Evolutionary conservation across 2,888 invertebrate genomes (phyloP).

Genomic region (Amphipoea oculea): DNA sequence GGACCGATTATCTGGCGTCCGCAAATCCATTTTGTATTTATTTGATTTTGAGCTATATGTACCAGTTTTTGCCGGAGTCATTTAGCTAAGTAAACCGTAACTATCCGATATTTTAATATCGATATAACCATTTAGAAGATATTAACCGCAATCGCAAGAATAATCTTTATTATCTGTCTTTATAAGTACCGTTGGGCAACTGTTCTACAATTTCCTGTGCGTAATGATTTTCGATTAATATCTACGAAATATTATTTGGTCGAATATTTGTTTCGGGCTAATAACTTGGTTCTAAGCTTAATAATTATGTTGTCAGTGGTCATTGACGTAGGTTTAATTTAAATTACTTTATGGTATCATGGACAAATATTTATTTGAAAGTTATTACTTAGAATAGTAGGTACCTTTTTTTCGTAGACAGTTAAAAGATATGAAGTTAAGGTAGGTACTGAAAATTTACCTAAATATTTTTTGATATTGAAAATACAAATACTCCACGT

Average conservation of each 20-base stretch:
- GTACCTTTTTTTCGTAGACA: neutral
- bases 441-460: neutral
- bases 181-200: constrained; percentile 38
- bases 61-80: neutral
- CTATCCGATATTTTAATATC: constrained; percentile 29
- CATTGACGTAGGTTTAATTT: constrained; percentile 20
- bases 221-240: constrained; percentile 55
- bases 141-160: constrained; percentile 40
- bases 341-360: constrained; percentile 28
- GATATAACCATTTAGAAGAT: constrained; percentile 38
- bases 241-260: constrained; percentile 25
- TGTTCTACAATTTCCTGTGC: constrained; percentile 57
- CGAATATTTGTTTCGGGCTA: constrained; percentile 38
- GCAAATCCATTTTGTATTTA: constrained; percentile 21
- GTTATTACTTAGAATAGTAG: neutral
- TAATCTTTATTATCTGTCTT: constrained; percentile 36
- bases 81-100: constrained; percentile 16
- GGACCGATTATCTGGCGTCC: neutral
- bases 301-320: constrained; percentile 49
- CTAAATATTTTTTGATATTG: neutral
- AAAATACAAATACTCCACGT: neutral
- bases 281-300: constrained; percentile 27
- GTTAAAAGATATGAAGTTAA: neutral
- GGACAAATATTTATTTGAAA: constrained; percentile 23
- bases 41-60: constrained; percentile 21